A percentile compares a stretch with the other conserved stretches of the same genome.
Evolutionary conservation across 2,113 vertebrate genomes (phyloP).

Genomic region (Opisthocomus hoazin): DNA sequence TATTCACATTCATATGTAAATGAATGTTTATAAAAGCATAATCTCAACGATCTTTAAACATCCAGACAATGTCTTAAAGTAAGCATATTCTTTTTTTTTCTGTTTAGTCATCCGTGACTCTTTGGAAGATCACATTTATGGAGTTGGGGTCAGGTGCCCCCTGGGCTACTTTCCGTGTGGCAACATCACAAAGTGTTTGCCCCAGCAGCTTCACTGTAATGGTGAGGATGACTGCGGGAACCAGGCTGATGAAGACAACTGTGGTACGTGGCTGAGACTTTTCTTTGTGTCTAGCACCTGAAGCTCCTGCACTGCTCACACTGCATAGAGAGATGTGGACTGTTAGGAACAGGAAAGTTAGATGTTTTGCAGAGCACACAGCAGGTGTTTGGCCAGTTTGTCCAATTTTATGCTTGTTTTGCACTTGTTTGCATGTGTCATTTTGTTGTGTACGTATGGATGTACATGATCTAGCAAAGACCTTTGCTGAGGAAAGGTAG

Average conservation of each 20-base stretch:
- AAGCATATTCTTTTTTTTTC: background rate
- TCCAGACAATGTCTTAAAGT: background rate
- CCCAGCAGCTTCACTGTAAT: slow-evolving; percentile 91
- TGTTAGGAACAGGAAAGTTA: background rate
- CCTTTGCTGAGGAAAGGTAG: background rate
- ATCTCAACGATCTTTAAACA: background rate
- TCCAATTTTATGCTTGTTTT: background rate
- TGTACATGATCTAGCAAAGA: background rate
- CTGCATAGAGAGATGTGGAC: background rate
- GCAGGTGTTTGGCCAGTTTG: background rate
- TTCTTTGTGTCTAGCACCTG: background rate
- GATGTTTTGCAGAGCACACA: background rate
- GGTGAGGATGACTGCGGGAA: slow-evolving; percentile 94
- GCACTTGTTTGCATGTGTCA: background rate
- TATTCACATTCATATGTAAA: background rate
- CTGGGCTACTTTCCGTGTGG: slow-evolving; percentile 94
- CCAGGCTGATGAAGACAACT: slow-evolving; percentile 88
- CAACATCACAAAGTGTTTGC: slow-evolving; percentile 86
- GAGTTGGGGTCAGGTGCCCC: slow-evolving; percentile 67
- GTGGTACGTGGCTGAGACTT: slow-evolving; percentile 76
- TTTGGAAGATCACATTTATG: slow-evolving; percentile 70
- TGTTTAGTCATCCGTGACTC: slow-evolving; percentile 59
- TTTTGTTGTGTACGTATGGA: background rate
- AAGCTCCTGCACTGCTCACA: background rate
- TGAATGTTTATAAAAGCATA: background rate